phyloP scores from a whole-genome alignment of 92 coral and sea anemone species.

The Zoanthus gigantus region DNA sequence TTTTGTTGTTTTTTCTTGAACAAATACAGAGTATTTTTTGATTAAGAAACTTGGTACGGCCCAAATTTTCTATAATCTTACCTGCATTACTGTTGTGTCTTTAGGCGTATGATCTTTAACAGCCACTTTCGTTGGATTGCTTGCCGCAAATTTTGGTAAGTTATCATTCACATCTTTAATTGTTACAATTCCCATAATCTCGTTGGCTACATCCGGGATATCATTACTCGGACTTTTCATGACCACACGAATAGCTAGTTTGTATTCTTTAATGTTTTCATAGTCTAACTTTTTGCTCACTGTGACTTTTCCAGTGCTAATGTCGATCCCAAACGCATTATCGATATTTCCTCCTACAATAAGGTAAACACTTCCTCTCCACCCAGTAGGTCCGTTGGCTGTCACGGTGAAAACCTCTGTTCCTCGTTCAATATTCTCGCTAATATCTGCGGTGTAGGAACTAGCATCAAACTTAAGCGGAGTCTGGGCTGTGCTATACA shows the following conservation, averaged over 20 bases:
- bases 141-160: slow-evolving; percentile 74
- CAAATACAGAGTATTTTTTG: too few species aligned
- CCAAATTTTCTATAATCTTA: neutral
- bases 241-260: slow-evolving; percentile 77
- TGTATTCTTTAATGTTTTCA: slow-evolving; percentile 66
- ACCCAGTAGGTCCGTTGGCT: slow-evolving; percentile 67
- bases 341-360: slow-evolving; percentile 86
- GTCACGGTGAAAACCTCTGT: slow-evolving; percentile 66
- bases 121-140: slow-evolving; percentile 51
- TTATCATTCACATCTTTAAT: slow-evolving; percentile 87
- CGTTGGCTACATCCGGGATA: slow-evolving; percentile 69
- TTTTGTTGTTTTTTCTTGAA: too few species aligned
- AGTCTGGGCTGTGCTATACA: slow-evolving; percentile 52
- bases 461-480: slow-evolving; percentile 59
- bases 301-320: slow-evolving; percentile 63
- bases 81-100: slow-evolving; percentile 66
- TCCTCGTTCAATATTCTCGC: slow-evolving; percentile 57
- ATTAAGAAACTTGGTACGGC: too few species aligned
- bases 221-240: slow-evolving; percentile 25
- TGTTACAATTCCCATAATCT: slow-evolving; percentile 66
- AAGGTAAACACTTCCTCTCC: slow-evolving; percentile 49
- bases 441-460: slow-evolving; percentile 59
- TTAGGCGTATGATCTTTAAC: slow-evolving; percentile 75
- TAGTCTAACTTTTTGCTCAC: slow-evolving; percentile 72
- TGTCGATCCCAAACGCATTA: slow-evolving; percentile 71